Evolutionary conservation across 2,888 invertebrate species (phyloP), one percentile per base, ranked within the genome.

Genomic region (Strigamia transsilvanica): DNA sequence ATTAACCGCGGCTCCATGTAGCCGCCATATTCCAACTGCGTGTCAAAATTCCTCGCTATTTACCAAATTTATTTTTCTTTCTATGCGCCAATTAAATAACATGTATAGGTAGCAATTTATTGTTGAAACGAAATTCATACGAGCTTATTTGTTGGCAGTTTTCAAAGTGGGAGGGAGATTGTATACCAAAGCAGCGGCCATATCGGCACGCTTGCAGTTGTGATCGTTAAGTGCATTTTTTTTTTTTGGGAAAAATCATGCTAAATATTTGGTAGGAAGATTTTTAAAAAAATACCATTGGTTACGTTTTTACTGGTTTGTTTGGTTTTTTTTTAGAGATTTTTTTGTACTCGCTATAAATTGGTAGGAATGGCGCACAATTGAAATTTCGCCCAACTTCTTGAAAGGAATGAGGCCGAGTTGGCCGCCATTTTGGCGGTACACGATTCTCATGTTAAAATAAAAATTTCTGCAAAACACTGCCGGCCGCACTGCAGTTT

Each of bases 11-110:
- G 27, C 77, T 21, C 77, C 27, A 21, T 77, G 15, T 21, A 15
- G 80, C 80, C 80, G 80, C 80, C 80, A 80, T 80, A 23, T 80
- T 80, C 23, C 80, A 42, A 51, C 42, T 80, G 80, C 80, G 80
- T 80, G 80, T 80, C 80, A 51, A 51, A 51, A 51, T 51, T 51
- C 38, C 38, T 51, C 12, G 7, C 18, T 51, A 51, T 51, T 51
- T 18, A 51, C 51, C 6, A 2, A 38, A 38, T 38, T 38, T 38
- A 38, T 2, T 38, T 38, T 38, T 38, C 6, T 38, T 38, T 38
- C 6, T 38, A 38, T 7, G 38, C 38, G 38, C 38, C 38, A 38
- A 38, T 38, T 27, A 4, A 38, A 38, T 38, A 4, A 38, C 38
- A 9, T 6, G 10, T 10, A 38, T 38, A 38, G 4, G 38, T 4